phyloP scores from a whole-genome alignment of 2,888 invertebrate species.

The Cyaniris semiargus region DNA sequence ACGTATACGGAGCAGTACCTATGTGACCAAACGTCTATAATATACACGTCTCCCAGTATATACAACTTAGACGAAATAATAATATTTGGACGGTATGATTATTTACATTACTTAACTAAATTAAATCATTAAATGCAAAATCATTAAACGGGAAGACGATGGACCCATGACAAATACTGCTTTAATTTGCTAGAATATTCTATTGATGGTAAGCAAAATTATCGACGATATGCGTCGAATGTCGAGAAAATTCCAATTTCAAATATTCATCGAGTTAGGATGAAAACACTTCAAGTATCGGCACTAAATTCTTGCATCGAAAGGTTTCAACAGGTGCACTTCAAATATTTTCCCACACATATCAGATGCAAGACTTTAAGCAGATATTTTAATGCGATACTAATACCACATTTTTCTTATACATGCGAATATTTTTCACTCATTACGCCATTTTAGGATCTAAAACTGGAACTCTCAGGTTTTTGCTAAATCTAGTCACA shows the following conservation, averaged over 20 bases:
- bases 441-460: neutral
- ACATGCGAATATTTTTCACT: neutral
- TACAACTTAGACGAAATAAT: conserved; percentile 30
- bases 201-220: neutral
- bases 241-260: neutral
- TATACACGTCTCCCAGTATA: conserved; percentile 17
- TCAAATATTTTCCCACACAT: conserved; percentile 8
- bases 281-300: neutral
- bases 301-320: conserved; percentile 4
- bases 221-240: neutral
- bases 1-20: conserved; percentile 47
- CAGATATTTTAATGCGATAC: conserved; percentile 11
- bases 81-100: conserved; percentile 69
- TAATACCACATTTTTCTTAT: neutral
- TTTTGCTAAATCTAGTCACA: conserved; percentile 14
- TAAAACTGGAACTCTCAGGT: conserved; percentile 1
- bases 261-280: neutral
- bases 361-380: neutral
- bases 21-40: neutral
- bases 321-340: conserved; percentile 5
- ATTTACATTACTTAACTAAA: conserved; percentile 37
- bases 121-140: conserved; percentile 17
- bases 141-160: conserved; percentile 32
- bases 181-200: conserved; percentile 1
- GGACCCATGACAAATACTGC: conserved; percentile 20